phyloP scores from a whole-genome alignment of 1,140 invertebrate species.

The Drosophila busckii region DNA sequence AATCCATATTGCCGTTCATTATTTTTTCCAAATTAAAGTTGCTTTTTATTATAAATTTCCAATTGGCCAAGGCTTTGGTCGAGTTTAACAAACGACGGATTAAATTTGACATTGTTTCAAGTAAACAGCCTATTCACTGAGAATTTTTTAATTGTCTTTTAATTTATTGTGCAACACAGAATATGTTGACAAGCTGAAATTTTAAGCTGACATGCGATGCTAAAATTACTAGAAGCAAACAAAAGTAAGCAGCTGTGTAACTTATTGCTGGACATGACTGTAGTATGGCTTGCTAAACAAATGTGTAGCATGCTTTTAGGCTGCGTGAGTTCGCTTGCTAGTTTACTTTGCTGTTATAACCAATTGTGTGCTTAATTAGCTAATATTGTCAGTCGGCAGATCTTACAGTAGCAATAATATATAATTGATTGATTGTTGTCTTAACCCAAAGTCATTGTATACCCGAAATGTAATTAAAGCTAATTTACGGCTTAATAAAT shows the following conservation, averaged over 20 bases:
- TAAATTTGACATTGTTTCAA: slow-evolving; percentile 23
- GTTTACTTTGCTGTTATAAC: too few species aligned
- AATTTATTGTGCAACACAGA: too few species aligned
- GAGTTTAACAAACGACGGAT: slow-evolving; percentile 22
- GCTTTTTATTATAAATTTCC: slow-evolving; percentile 26
- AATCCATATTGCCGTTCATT: slow-evolving; percentile 15
- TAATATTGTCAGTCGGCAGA: too few species aligned
- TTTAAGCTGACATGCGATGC: background rate
- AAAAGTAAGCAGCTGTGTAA: background rate
- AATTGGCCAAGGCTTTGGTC: slow-evolving; percentile 2
- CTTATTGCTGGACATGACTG: background rate
- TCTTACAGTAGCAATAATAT: too few species aligned
- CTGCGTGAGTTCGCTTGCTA: too few species aligned
- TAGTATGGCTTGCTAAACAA: background rate
- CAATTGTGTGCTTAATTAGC: too few species aligned
- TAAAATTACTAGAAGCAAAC: background rate
- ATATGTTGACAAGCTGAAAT: too few species aligned
- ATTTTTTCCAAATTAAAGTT: slow-evolving; percentile 23
- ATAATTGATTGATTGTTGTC: too few species aligned
- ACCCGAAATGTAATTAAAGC: background rate
- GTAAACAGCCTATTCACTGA: too few species aligned
- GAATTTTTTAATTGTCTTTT: too few species aligned
- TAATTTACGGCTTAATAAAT: slow-evolving; percentile 7
- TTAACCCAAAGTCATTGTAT: too few species aligned
- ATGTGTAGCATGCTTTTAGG: slow-evolving; percentile 5